Base-by-base conservation (phyloP, 2,888 invertebrate species). In the Agrochola litura region DNA sequence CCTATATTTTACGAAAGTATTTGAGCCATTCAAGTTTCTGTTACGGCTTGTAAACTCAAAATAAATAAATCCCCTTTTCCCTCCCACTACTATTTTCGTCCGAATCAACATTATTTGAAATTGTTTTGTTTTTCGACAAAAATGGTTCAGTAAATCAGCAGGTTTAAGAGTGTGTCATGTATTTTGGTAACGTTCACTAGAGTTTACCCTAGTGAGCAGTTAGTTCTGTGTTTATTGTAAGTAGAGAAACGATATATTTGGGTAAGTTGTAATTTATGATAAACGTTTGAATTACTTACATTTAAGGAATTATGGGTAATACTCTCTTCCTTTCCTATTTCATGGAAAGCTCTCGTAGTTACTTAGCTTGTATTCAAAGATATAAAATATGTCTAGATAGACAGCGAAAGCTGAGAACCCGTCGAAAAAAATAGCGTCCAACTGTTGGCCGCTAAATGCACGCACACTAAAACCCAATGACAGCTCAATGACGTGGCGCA, bases 101-200 rank as follows among this genome's bases (percentile, higher is more conserved):
- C 54, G 58, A 60, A 73, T 83, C 70, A 65, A 83, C 73, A 64
- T 56, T 58, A 73, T 61, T 69, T 56, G n/a, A 73, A 65, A 69
- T 84, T 83, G 85, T 84, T 84, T 84, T 83, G 85, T 84, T 81
- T 76, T 81, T 56, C 65, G 56, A 77, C 77, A 60, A 77, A 75
- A 84, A 84, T 81, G 78, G 82, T 74, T 77, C 68, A 72, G 54
- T 83, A 83, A 79, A 86, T 79, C 77, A 79, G 58, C 72, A 69
- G 76, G 72, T 64, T 64, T 84, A 79, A 75, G 61, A 72, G 67
- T 67, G 77, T 68, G 77, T 70, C 82, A 76, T 41, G 46, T 86
- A 84, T 84, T 84, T 86, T 73, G 16, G 82, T 79, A 73, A 30
- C 70, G 37, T 52, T 81, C 25, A 41, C 61, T 76, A 14, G n/a